Base-by-base conservation (phyloP, 2,113 vertebrate genomes). In the Rhinopomastus cyanomelas region DNA sequence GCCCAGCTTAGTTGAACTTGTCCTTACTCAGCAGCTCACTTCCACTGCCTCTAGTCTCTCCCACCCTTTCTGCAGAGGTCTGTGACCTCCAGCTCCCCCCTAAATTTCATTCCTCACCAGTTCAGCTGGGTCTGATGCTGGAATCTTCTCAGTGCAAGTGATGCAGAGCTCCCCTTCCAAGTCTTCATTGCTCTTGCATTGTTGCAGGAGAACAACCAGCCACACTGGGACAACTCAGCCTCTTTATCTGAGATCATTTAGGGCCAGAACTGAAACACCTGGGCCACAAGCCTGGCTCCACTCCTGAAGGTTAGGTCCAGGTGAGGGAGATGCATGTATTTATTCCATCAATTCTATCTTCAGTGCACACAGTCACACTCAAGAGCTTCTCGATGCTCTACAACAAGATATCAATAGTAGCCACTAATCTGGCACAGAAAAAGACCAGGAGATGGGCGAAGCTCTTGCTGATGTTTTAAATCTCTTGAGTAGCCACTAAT, bases 151-250 rank as follows among this genome's bases (percentile, higher is more conserved):
- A 37, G 65, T 87, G 81, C 56, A 74, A 86, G 93, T 4, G 3
- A 78, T 83, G 46, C 2, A 56, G 55, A 93, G 90, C 95, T 95
- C 90, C 90, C 68, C 75, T 88, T 92, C 87, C 79, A 88, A 57
- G 84, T 81, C 92, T 93, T 89, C 93, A 89, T 74, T 75, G 92
- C 34, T 93, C 60, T 89, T 49, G 56, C 29, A 76, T 34, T 88
- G 72, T 55, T 90, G 60, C 61, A 89, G 67, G 75, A 59, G 93
- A 94, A 90, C 81, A 92, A 85, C 37, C 0, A 0, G 60, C 80
- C 4, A 8, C 37, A 12, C n/a, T 71, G 60, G 74, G 78, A 26
- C 46, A 90, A 20, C 18, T 66, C 51, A 37, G 20, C 3, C 37
- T 79, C 34, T 69, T 81, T 59, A 86, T 75, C 68, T 83, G 69